These are phyloP conservation scores for Mionectes olivaceus DNA, from an alignment of 2,797 vertebrate species.

Conservation along the genomic window DNA sequence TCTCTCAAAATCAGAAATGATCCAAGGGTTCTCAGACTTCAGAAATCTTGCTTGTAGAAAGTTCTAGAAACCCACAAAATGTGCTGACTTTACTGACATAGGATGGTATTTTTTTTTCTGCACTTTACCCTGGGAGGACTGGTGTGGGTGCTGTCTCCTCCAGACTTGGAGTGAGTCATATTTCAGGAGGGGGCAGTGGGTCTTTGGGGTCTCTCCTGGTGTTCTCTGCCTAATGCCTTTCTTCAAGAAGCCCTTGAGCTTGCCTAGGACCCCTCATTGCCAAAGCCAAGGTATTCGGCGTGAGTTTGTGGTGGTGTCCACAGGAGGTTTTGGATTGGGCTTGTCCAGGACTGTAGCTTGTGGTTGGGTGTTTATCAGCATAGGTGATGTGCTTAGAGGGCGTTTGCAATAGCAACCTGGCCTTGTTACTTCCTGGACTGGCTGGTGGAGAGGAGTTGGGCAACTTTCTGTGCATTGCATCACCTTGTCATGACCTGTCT, in stretches of 20 bases:
- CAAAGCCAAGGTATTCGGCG: neutral
- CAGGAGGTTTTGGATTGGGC: rapidly evolving
- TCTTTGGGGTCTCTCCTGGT: neutral
- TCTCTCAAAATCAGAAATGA: neutral
- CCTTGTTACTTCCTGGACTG: neutral
- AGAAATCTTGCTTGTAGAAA: neutral
- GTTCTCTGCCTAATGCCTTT: neutral
- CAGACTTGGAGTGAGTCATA: neutral
- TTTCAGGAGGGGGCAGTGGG: neutral
- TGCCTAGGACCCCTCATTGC: neutral
- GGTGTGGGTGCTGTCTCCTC: neutral
- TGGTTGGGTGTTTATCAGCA: neutral
- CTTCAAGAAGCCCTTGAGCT: neutral
- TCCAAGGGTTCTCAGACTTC: neutral
- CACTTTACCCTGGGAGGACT: neutral
- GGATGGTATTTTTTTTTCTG: neutral
- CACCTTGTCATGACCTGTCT: neutral
- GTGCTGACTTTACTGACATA: neutral
- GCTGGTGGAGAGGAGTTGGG: neutral
- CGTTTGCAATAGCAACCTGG: neutral
- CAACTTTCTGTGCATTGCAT: neutral
- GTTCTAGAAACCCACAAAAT: neutral
- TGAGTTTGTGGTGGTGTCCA: neutral
- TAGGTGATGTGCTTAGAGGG: neutral
- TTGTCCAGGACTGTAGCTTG: neutral